Evolutionary conservation across 2,888 invertebrate genomes (phyloP), one percentile per base, ranked within the genome.

Genomic region (Apamea sordens): DNA sequence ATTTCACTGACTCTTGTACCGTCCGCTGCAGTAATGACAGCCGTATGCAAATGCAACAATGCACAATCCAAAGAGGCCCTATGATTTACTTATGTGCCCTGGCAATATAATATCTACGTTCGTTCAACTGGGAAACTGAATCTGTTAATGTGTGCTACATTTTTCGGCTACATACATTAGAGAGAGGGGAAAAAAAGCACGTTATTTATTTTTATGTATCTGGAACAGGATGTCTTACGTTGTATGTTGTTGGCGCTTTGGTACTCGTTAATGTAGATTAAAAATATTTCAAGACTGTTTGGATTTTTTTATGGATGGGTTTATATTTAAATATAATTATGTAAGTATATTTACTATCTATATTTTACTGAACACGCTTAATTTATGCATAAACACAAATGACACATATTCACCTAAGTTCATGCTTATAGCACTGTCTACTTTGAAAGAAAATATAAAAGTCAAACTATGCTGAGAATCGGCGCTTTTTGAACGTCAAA

Each of bases 331-430:
- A n/a, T 41, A 21, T 41, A 41, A 53, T 21, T 59, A 63, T 61
- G 71, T 71, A 63, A 71, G 71, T 71, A 71, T 71, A 41, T 41
- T 41, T 63, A 71, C 21, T n/a, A 61, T 28, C n/a, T 36, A 41
- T 28, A 41, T 71, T 71, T 71, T 36, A 61, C 11, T n/a, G n/a
- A 41, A n/a, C n/a, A 41, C 13, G 24, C 3, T 53, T 70, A 41
- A 59, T 59, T 59, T n/a, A 41, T 41, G 7, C 21, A 41, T 61
- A 61, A 13, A n/a, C 21, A 71, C 41, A 71, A 71, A 61, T 41
- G n/a, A 61, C n/a, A 59, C 36, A 36, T n/a, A 11, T 21, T 41
- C 36, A 71, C 2, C 18, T 36, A 24, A 36, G 3, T n/a, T 7
- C 36, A n/a, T 71, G 36, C n/a, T 7, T n/a, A n/a, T n/a, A n/a